Evolutionary conservation across 2,888 invertebrate species (phyloP).

Genomic region (Unio delphinus): DNA sequence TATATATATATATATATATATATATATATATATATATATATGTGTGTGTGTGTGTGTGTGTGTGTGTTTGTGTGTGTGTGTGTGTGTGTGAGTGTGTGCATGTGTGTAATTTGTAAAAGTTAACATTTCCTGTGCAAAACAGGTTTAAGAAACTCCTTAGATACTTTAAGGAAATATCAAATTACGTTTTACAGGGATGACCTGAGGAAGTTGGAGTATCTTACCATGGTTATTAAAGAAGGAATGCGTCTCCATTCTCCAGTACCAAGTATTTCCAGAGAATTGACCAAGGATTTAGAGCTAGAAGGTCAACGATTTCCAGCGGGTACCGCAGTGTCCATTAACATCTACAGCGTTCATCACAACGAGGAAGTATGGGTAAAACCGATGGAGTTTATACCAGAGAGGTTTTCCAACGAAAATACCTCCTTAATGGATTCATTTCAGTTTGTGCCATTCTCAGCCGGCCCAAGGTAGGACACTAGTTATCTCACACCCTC

Average conservation of each 20-base stretch:
- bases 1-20: too few species aligned
- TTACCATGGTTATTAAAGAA: slow-evolving; percentile 61
- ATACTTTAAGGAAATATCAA: not conserved
- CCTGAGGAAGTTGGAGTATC: slow-evolving; percentile 46
- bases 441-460: slow-evolving; percentile 48
- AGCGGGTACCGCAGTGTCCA: slow-evolving; percentile 29
- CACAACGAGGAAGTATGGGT: slow-evolving; percentile 54
- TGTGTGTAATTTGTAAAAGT: not conserved
- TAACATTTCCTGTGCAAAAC: not conserved
- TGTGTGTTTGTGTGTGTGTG: too few species aligned
- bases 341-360: slow-evolving; percentile 48
- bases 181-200: slow-evolving; percentile 44
- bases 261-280: slow-evolving; percentile 54
- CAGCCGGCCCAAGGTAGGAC: slow-evolving; percentile 54
- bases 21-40: too few species aligned
- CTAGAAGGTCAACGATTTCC: slow-evolving; percentile 50
- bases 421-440: slow-evolving; percentile 36
- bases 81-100: not conserved
- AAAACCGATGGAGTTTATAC: slow-evolving; percentile 26
- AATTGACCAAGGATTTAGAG: slow-evolving; percentile 43
- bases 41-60: too few species aligned
- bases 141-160: not conserved
- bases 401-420: slow-evolving; percentile 46
- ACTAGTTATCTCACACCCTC: too few species aligned
- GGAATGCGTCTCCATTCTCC: slow-evolving; percentile 57